Evolutionary conservation across 2,888 invertebrate genomes (phyloP), one percentile per base, ranked within the genome.

Genomic region (Phengaris alcon): DNA sequence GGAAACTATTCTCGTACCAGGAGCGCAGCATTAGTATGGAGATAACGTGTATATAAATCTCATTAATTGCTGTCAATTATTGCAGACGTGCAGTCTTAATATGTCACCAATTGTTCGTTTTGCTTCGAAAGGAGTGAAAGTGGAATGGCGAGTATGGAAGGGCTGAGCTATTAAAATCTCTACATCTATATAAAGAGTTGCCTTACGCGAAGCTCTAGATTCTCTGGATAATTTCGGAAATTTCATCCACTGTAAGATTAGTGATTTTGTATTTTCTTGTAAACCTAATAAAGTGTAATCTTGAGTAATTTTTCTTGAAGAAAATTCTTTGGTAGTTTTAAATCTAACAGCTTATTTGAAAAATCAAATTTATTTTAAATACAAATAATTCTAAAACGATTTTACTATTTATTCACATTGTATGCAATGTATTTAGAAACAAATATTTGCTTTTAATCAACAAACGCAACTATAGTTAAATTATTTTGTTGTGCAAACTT

Each of bases 31-130:
- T 15, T 15, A 10, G 15, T 9, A 15, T 15, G 59, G 10, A 59
- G n/a, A 7, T 59, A 15, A 59, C 6, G 59, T n/a, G 12, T 6
- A 55, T 4, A 22, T 59, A 59, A 64, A 64, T 64, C 35, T 35
- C 64, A 35, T 64, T 64, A 64, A 64, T 22, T 64, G 64, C 35
- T n/a, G 55, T n/a, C 68, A 68, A 68, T 69, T 48, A 48, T 48
- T 69, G 46, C 68, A 12, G 46, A 68, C 68, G 64, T 48, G 8
- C n/a, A 69, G 68, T 69, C 46, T 48, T n/a, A 69, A 69, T 69
- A 69, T 4, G 68, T 68, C 68, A 8, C 2, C 46, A 6, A 15
- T 69, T 48, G 48, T 68, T 68, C 46, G 13, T n/a, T 69, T 69
- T 69, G 15, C 46, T 69, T 13, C 6, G 2, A 13, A 68, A 68